A percentile compares a stretch with the other conserved stretches of the same genome.
phyloP scores from a whole-genome alignment of 2,797 vertebrate species.

The Tangara arthus region DNA sequence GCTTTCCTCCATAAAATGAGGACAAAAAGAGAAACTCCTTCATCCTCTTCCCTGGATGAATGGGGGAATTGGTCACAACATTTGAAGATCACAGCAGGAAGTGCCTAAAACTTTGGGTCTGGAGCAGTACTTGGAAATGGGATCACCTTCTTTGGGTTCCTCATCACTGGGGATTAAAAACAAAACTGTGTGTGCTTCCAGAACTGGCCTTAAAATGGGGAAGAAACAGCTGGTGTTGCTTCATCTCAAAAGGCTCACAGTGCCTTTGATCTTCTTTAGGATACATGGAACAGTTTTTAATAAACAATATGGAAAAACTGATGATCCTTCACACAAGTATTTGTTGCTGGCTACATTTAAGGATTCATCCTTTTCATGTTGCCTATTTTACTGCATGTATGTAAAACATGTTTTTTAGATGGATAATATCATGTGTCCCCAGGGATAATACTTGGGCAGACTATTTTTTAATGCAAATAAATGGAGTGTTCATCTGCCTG shows the following conservation, averaged over 20 bases:
- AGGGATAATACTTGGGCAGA: background rate
- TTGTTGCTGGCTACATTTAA: background rate
- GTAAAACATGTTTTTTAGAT: background rate
- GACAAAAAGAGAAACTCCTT: background rate
- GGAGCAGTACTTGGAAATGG: background rate
- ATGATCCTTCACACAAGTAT: background rate
- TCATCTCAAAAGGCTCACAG: background rate
- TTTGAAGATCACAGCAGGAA: background rate
- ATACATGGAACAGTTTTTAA: background rate
- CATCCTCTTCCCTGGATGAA: fast-evolving
- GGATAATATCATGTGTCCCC: background rate
- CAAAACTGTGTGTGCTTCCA: background rate
- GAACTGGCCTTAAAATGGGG: background rate
- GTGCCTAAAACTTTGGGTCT: background rate
- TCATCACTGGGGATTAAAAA: background rate
- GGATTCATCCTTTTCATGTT: background rate
- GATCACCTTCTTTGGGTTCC: background rate
- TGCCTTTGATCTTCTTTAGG: background rate
- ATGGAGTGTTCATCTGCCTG: background rate
- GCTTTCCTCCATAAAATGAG: background rate
- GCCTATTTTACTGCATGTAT: background rate
- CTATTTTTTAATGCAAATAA: background rate
- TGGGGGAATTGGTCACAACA: background rate
- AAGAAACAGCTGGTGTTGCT: background rate
- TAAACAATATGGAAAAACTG: background rate